A percentile compares a stretch with the other conserved stretches of the same genome.
Conservation (phyloP, 2,797 vertebrate species). For the Spheniscus humboldti region DNA sequence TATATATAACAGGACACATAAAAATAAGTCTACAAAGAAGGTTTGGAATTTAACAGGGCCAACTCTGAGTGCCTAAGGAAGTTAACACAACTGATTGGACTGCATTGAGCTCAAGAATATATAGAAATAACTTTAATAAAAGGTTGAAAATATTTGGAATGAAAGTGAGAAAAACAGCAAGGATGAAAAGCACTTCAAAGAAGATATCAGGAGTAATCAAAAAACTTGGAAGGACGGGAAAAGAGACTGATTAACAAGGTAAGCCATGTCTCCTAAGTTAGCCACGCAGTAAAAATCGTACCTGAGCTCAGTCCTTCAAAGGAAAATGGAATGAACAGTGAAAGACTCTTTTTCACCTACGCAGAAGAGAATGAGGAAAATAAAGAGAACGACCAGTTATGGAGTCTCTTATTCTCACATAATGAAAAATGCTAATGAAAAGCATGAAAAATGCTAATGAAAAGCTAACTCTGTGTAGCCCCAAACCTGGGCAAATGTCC, state of each 20-base stretch:
- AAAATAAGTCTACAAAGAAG: neutral
- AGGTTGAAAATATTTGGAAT: neutral
- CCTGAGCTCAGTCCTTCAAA: neutral
- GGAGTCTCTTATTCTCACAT: neutral
- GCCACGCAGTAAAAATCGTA: neutral
- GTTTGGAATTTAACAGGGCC: neutral
- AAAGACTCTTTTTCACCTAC: neutral
- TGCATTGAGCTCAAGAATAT: neutral
- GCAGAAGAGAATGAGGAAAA: neutral
- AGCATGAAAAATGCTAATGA: neutral
- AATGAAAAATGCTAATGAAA: no score
- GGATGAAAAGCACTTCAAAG: neutral
- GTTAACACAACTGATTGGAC: neutral
- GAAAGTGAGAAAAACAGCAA: neutral
- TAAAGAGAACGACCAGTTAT: neutral
- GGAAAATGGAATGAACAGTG: neutral
- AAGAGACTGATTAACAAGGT: neutral
- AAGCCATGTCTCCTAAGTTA: neutral
- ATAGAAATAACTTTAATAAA: neutral
- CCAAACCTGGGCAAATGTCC: neutral
- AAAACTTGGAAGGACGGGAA: neutral
- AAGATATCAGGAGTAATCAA: neutral
- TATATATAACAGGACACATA: neutral
- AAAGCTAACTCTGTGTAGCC: neutral
- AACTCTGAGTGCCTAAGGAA: neutral